Evolutionary conservation across 2,797 vertebrate species (phyloP).

Genomic region (Rhinichthys osculus): DNA sequence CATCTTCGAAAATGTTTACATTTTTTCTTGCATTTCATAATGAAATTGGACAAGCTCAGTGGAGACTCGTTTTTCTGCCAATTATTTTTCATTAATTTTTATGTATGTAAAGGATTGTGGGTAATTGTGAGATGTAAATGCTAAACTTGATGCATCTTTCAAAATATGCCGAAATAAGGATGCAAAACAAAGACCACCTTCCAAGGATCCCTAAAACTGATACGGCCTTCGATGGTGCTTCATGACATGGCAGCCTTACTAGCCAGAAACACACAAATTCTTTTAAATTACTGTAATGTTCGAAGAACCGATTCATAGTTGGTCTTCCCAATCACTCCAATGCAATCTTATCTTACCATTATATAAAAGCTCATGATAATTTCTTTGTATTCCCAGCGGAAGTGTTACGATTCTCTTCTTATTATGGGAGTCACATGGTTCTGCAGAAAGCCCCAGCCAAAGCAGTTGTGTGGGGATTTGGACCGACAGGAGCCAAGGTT

Average conservation of each 20-base stretch:
- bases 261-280: not conserved
- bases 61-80: not conserved
- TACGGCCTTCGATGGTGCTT: not conserved
- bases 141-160: not conserved
- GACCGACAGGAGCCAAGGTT: conserved; percentile 68
- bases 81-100: not conserved
- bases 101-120: not conserved
- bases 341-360: not conserved
- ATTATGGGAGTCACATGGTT: conserved; percentile 88
- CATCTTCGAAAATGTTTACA: not conserved
- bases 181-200: not conserved
- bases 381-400: conserved; percentile 37
- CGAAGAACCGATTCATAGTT: not conserved
- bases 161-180: not conserved
- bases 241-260: no score
- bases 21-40: not conserved
- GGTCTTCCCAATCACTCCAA: not conserved
- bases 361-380: not conserved
- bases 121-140: not conserved
- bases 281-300: not conserved
- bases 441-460: conserved; percentile 85
- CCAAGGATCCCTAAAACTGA: not conserved
- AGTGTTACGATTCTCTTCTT: conserved; percentile 83
- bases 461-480: conserved; percentile 88
- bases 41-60: not conserved